Conservation (phyloP, 2,113 vertebrate genomes). For the Myotis davidii region DNA sequence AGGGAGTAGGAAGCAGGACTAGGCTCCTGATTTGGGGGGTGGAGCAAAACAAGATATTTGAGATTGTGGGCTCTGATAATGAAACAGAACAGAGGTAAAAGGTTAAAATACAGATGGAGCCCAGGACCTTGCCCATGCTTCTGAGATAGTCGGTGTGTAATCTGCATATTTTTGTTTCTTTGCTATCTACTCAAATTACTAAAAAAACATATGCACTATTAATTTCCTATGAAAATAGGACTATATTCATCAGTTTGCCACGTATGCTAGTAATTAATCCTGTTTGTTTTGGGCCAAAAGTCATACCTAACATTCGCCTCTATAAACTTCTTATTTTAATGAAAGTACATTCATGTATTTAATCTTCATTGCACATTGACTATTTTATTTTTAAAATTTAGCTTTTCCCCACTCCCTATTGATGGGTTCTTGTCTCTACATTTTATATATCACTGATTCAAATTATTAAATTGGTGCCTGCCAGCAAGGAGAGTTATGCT, state of each 20-base stretch:
- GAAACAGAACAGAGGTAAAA: slow-evolving; percentile 1
- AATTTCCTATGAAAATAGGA: background rate
- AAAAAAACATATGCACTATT: background rate
- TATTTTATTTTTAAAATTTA: background rate
- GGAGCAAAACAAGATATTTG: background rate
- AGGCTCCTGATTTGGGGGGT: background rate
- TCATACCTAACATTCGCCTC: background rate
- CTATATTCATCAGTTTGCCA: background rate
- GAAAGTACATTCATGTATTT: background rate
- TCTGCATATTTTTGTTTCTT: slow-evolving; percentile 49
- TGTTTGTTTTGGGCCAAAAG: slow-evolving; percentile 26
- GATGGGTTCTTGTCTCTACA: background rate
- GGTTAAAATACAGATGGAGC: background rate
- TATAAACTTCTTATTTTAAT: slow-evolving; percentile 7
- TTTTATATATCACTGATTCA: slow-evolving; percentile 48
- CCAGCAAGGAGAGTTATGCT: background rate
- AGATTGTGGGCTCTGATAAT: background rate
- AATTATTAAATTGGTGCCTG: slow-evolving; percentile 5
- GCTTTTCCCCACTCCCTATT: background rate
- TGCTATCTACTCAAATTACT: slow-evolving; percentile 12
- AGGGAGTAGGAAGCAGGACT: background rate
- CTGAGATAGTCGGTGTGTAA: background rate
- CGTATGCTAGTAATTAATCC: slow-evolving; percentile 26
- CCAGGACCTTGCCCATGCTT: slow-evolving; percentile 24
- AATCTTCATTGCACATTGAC: background rate